These are phyloP conservation scores for Otus scops DNA, from an alignment of 2,797 vertebrate species.

Conservation along the genomic window DNA sequence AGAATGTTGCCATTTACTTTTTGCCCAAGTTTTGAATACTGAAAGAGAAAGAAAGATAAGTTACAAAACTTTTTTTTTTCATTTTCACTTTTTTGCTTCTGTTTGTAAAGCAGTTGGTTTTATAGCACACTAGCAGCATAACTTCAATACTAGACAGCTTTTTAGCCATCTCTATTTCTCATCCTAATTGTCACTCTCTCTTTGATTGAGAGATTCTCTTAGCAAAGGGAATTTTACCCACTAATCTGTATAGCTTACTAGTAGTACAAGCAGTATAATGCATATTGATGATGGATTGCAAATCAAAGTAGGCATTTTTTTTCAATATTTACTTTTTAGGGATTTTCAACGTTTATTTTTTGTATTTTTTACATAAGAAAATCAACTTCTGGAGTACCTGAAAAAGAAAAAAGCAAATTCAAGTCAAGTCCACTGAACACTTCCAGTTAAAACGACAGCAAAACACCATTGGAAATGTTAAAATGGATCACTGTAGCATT, in stretches of 20 bases:
- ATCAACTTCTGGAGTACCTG: background rate
- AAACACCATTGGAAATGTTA: background rate
- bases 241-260: background rate
- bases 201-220: background rate
- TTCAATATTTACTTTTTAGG: background rate
- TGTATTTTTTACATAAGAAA: background rate
- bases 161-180: background rate
- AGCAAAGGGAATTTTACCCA: background rate
- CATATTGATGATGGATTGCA: background rate
- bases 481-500: background rate
- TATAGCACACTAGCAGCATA: background rate
- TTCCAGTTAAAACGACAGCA: background rate
- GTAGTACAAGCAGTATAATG: background rate
- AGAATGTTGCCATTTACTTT: background rate
- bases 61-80: conserved; percentile 6
- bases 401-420: background rate
- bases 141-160: background rate
- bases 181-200: background rate
- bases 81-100: conserved; percentile 54
- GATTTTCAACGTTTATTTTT: background rate
- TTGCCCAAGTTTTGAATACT: background rate
- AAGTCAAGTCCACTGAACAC: background rate
- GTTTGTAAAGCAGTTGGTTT: background rate
- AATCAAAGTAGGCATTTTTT: background rate
- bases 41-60: conserved; percentile 54